Conservation (phyloP, 35 echinoderm and acorn worm genomes). For the Heliocidaris erythrogramma region DNA sequence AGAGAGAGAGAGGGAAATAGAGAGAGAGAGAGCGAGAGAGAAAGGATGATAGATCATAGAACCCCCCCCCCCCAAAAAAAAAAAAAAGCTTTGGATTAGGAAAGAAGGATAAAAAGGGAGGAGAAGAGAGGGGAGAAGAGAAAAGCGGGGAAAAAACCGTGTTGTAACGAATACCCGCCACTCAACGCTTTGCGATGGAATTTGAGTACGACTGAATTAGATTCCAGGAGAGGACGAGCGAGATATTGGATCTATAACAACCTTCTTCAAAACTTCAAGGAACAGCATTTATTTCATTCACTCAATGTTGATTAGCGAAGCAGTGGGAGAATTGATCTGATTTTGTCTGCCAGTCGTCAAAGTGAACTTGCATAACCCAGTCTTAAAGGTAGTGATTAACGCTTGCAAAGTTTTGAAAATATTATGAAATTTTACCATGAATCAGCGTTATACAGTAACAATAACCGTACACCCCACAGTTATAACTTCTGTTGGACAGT, state of each 20-base stretch:
- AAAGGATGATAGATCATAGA: background rate
- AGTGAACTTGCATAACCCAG: background rate
- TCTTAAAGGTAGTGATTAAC: no score
- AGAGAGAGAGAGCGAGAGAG: background rate
- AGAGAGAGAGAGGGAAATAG: no score
- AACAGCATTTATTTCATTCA: background rate
- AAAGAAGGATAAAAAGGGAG: no score
- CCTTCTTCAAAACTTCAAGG: background rate
- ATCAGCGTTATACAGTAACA: no score
- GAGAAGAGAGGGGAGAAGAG: background rate
- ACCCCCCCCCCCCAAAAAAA: no score
- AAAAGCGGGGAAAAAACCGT: background rate
- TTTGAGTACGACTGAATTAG: background rate
- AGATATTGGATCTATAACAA: background rate
- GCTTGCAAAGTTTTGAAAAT: no score
- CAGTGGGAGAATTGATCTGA: background rate
- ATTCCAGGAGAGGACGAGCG: background rate
- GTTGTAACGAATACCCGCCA: background rate
- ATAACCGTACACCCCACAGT: no score
- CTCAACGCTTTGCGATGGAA: background rate
- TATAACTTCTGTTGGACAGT: no score
- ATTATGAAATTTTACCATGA: no score
- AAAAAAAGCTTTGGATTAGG: no score
- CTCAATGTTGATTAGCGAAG: background rate
- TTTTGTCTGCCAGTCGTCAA: background rate